These are phyloP conservation scores for Bellardia bayeri DNA, from an alignment of 2,888 invertebrate genomes.

Conservation along the genomic window DNA sequence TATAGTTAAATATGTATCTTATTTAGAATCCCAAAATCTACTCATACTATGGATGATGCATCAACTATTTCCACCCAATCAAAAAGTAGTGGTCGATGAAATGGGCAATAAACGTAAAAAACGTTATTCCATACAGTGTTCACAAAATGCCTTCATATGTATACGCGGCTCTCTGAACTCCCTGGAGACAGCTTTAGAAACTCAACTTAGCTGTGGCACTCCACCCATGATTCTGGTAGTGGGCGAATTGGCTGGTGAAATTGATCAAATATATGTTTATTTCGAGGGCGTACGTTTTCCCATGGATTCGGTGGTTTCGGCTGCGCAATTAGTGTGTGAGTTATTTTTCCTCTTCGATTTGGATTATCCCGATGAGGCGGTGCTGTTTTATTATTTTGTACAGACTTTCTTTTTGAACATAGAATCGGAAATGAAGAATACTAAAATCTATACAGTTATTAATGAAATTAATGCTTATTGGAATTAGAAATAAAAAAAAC, in stretches of 20 bases:
- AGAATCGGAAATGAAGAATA: constrained; percentile 63
- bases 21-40: constrained; percentile 60
- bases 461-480: constrained; percentile 63
- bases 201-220: constrained; percentile 8
- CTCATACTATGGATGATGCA: constrained; percentile 63
- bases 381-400: constrained; percentile 58
- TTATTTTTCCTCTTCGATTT: constrained; percentile 66
- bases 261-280: constrained; percentile 67
- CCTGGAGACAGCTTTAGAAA: constrained; percentile 39
- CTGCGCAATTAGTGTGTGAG: constrained; percentile 62
- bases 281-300: constrained; percentile 66
- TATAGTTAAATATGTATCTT: not conserved
- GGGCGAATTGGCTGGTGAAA: constrained; percentile 63
- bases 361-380: constrained; percentile 65
- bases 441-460: constrained; percentile 67
- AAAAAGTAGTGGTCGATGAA: constrained; percentile 61
- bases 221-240: constrained; percentile 65
- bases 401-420: constrained; percentile 69
- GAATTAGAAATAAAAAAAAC: constrained; percentile 12
- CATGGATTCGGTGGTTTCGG: constrained; percentile 51
- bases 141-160: constrained; percentile 64
- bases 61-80: constrained; percentile 64
- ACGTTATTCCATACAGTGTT: constrained; percentile 63
- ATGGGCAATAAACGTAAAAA: constrained; percentile 66
- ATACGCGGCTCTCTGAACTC: constrained; percentile 39